A percentile compares a stretch with the other conserved stretches of the same genome.
Evolutionary conservation across 2,888 invertebrate species (phyloP).

Genomic region (Entomobrya multifasciata): DNA sequence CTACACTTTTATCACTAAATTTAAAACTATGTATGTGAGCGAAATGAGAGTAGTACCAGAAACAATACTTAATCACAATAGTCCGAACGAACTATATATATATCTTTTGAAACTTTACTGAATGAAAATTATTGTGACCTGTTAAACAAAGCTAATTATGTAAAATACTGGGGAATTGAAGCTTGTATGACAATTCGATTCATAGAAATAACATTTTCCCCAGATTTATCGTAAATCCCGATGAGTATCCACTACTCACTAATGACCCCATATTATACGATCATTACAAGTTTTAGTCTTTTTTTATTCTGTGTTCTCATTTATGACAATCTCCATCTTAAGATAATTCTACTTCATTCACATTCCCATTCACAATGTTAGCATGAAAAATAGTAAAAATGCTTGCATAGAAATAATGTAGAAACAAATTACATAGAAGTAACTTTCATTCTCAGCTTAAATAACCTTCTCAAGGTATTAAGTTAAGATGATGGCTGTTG

Average conservation of each 20-base stretch:
- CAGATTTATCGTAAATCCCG: background rate
- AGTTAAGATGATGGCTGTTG: background rate
- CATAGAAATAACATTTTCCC: background rate
- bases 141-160: too few relatives aligned
- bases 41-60: too few relatives aligned
- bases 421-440: slow-evolving; percentile 48
- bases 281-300: background rate
- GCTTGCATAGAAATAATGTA: slow-evolving; percentile 40
- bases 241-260: background rate
- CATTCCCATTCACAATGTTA: background rate
- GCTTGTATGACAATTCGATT: too few relatives aligned
- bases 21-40: too few relatives aligned
- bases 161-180: too few relatives aligned
- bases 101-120: too few relatives aligned
- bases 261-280: background rate
- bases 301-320: background rate
- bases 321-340: background rate
- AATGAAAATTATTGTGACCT: too few relatives aligned
- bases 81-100: too few relatives aligned
- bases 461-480: slow-evolving; percentile 71
- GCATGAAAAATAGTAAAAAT: background rate
- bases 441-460: slow-evolving; percentile 59
- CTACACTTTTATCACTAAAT: too few relatives aligned
- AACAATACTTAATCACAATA: too few relatives aligned
- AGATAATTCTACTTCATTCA: background rate